Conservation (phyloP, 2,797 vertebrate species). For the Fringilla coelebs region DNA sequence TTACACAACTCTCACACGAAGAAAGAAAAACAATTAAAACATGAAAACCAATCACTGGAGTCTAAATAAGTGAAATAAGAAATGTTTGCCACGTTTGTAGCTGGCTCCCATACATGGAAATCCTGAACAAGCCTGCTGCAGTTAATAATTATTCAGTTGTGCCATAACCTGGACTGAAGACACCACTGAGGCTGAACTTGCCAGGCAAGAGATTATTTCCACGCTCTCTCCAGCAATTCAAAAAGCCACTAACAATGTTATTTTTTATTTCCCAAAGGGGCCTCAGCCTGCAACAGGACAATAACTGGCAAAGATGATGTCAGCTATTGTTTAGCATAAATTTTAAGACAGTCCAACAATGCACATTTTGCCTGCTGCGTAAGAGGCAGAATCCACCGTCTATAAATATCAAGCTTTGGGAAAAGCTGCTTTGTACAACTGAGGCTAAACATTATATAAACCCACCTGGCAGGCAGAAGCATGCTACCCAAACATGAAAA, state of each 20-base stretch:
- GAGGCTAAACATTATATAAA: neutral
- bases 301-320: neutral
- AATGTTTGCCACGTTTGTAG: neutral
- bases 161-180: neutral
- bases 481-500: neutral
- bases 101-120: neutral
- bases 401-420: neutral
- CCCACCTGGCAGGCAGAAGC: neutral
- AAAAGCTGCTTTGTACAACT: neutral
- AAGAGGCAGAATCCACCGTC: neutral
- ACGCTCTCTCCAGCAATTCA: neutral
- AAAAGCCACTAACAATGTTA: slow-evolving; percentile 4
- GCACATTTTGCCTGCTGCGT: neutral
- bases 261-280: slow-evolving; percentile 3
- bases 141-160: neutral
- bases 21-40: neutral
- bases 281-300: slow-evolving; percentile 1
- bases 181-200: neutral
- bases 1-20: neutral
- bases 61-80: neutral
- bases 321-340: slow-evolving; percentile 30
- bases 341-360: slow-evolving; percentile 2
- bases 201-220: neutral
- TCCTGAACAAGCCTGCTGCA: neutral
- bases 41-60: neutral